Conservation (phyloP, 2,113 vertebrate species). For the Gambusia holbrooki region DNA sequence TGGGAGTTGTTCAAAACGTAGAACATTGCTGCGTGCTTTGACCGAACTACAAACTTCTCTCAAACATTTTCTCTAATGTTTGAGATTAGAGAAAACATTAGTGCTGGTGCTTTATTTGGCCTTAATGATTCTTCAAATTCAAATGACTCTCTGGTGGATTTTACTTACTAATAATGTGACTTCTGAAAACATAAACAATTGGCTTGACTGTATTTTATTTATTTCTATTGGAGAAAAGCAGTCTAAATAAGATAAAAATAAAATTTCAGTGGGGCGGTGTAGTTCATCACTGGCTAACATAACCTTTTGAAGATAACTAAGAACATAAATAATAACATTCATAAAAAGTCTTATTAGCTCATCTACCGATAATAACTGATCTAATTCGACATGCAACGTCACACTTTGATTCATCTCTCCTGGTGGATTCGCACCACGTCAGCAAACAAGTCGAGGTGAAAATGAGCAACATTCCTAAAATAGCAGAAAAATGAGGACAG, state of each 20-base stretch:
- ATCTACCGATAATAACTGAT: neutral
- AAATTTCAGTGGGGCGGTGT: neutral
- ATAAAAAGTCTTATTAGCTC: neutral
- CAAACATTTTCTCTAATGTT: neutral
- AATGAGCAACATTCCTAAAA: constrained; percentile 23
- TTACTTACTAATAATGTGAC: neutral
- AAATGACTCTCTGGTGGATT: neutral
- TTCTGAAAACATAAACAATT: neutral
- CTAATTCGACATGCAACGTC: neutral
- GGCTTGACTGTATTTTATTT: neutral
- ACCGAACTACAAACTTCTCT: neutral
- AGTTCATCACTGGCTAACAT: neutral
- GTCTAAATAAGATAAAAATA: neutral
- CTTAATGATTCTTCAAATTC: neutral
- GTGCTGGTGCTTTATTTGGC: neutral
- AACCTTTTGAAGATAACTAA: neutral
- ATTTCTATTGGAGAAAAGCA: neutral
- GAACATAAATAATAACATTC: neutral
- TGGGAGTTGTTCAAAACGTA: neutral
- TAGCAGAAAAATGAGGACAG: constrained; percentile 9
- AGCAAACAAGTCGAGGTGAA: constrained; percentile 14
- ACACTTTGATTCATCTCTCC: neutral
- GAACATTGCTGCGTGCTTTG: neutral
- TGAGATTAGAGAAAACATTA: no score
- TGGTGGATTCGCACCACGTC: neutral